phyloP scores from a whole-genome alignment of 2,113 vertebrate genomes.

The Alligator mississippiensis region DNA sequence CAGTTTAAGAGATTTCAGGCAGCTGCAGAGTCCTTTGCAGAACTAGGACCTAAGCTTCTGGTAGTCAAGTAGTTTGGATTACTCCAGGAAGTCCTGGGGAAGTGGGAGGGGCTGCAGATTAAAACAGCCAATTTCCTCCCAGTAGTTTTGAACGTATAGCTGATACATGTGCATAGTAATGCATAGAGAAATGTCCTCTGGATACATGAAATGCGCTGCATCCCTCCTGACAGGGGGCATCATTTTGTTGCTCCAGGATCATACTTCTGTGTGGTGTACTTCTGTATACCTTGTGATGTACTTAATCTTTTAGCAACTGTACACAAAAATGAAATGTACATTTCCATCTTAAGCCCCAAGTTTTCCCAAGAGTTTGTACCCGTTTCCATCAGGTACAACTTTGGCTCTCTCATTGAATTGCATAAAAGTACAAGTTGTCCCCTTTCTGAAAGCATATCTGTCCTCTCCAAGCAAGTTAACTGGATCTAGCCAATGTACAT shows the following conservation, averaged over 20 bases:
- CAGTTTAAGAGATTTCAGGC: not conserved
- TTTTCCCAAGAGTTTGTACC: not conserved
- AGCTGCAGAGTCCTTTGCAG: not conserved
- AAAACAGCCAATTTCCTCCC: not conserved
- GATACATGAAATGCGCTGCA: no score
- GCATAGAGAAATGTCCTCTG: no score
- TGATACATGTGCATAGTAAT: no score
- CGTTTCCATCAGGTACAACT: not conserved
- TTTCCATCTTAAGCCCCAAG: conserved; percentile 22
- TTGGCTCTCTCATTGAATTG: not conserved
- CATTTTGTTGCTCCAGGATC: not conserved
- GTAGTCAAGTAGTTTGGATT: not conserved
- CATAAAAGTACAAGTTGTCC: not conserved
- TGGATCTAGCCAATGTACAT: no score
- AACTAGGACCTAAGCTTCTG: not conserved
- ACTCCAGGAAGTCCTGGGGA: no score
- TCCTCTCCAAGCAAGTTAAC: no score
- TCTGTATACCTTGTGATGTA: not conserved
- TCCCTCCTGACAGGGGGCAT: no score
- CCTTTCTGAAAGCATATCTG: not conserved
- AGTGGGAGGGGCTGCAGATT: not conserved
- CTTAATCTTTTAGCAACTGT: conserved; percentile 24
- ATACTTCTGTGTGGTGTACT: not conserved
- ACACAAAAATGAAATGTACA: conserved; percentile 51
- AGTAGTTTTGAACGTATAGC: not conserved